phyloP scores from a whole-genome alignment of 2,888 invertebrate species.

The Drosophila quinaria region DNA sequence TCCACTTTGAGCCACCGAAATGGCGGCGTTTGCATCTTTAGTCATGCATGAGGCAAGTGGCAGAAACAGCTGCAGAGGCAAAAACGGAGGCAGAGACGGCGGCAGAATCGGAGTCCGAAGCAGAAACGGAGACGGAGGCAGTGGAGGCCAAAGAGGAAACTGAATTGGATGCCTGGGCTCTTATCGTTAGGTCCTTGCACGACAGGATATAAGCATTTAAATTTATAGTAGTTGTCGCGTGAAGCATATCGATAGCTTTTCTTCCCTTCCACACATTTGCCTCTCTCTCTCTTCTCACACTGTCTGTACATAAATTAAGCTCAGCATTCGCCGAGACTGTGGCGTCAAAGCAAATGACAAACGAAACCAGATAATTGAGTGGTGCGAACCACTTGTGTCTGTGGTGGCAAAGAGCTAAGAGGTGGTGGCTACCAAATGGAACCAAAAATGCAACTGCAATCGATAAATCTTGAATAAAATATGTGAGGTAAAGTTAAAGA shows the following conservation, averaged over 20 bases:
- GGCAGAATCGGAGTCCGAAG: background rate
- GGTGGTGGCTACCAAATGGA: conserved; percentile 3
- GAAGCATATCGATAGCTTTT: conserved; percentile 46
- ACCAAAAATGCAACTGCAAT: conserved; percentile 25
- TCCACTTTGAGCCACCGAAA: conserved; percentile 69
- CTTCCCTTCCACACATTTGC: background rate
- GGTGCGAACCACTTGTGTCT: conserved; percentile 13
- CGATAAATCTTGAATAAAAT: background rate
- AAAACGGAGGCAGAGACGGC: background rate
- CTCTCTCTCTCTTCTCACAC: background rate
- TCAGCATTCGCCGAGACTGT: conserved; percentile 16
- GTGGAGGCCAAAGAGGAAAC: conserved; percentile 6
- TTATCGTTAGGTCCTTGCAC: conserved; percentile 49
- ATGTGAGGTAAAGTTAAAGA: background rate
- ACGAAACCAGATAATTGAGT: conserved; percentile 50
- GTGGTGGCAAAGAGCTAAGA: conserved; percentile 4
- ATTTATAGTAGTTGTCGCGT: conserved; percentile 66
- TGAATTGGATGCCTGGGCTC: conserved; percentile 31
- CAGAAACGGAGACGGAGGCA: background rate
- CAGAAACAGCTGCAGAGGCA: background rate
- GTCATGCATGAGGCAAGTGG: conserved; percentile 41
- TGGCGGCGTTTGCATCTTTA: conserved; percentile 64
- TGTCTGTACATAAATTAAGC: conserved; percentile 72
- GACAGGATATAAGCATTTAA: conserved; percentile 76
- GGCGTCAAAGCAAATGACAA: conserved; percentile 39